These are phyloP conservation scores for Enteromius paludinosus DNA, from an alignment of 2,797 vertebrate species.

Conservation along the genomic window DNA sequence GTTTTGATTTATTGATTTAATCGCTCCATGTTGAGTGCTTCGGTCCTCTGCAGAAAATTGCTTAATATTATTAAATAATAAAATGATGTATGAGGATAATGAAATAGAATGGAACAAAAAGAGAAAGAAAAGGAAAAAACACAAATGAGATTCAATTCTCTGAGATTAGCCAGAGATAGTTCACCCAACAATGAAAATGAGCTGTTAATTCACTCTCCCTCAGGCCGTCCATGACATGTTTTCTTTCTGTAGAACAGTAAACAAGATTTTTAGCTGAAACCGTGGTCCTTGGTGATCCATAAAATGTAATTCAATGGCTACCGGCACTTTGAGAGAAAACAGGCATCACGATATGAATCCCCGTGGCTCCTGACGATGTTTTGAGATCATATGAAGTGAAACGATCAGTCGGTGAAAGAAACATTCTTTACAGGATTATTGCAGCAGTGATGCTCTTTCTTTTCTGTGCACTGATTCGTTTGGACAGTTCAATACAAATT, in stretches of 20 bases:
- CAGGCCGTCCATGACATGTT: neutral
- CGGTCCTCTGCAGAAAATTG: neutral
- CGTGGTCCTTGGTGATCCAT: neutral
- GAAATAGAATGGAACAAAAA: neutral
- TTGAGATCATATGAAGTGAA: neutral
- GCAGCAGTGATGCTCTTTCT: neutral
- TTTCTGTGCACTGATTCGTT: neutral
- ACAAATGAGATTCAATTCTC: neutral
- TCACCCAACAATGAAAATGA: neutral
- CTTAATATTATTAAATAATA: constrained; percentile 7
- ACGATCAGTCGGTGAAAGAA: neutral
- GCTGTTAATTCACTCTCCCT: neutral
- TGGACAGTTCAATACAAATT: neutral
- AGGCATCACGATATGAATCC: neutral
- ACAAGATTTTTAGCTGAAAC: neutral
- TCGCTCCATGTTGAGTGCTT: neutral
- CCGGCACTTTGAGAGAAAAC: neutral
- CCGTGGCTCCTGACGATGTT: neutral
- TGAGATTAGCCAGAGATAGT: neutral
- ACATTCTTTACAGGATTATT: neutral
- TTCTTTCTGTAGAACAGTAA: neutral
- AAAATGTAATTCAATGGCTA: neutral
- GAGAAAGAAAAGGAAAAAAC: neutral
- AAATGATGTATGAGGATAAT: neutral
- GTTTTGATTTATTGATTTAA: neutral